phyloP scores from a whole-genome alignment of 1,140 invertebrate species.

The Arion vulgaris region DNA sequence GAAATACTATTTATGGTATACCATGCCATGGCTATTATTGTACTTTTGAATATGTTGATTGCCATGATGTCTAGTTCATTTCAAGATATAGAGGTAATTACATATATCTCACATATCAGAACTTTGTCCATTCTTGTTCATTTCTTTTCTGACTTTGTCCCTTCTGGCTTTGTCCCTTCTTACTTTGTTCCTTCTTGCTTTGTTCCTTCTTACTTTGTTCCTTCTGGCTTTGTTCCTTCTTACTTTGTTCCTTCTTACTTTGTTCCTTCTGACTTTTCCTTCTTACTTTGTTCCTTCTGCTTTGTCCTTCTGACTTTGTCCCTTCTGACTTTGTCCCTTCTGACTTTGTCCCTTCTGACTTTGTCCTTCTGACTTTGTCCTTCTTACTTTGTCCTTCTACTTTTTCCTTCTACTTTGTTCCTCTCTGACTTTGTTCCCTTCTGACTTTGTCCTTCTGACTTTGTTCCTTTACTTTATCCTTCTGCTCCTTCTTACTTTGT shows the following conservation, averaged over 20 bases:
- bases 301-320: no score
- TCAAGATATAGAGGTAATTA: constrained; percentile 76
- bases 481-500: no score
- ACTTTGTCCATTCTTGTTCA: not conserved
- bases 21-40: constrained; percentile 76
- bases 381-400: not conserved
- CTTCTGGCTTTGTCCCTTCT: not conserved
- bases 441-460: no score
- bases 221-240: no score
- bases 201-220: no score
- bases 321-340: no score
- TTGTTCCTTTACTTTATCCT: no score
- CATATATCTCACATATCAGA: not conserved
- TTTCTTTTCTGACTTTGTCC: not conserved
- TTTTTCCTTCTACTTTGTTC: not conserved
- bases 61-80: constrained; percentile 79
- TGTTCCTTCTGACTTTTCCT: no score
- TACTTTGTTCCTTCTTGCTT: no score
- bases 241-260: no score
- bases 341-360: no score
- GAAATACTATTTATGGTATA: constrained; percentile 76
- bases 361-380: not conserved
- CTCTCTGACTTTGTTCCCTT: no score
- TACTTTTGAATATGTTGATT: constrained; percentile 78
- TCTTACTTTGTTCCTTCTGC: not conserved